Base-by-base conservation (phyloP, 1,140 invertebrate genomes). In the Cyrtorhinus lividipennis region DNA sequence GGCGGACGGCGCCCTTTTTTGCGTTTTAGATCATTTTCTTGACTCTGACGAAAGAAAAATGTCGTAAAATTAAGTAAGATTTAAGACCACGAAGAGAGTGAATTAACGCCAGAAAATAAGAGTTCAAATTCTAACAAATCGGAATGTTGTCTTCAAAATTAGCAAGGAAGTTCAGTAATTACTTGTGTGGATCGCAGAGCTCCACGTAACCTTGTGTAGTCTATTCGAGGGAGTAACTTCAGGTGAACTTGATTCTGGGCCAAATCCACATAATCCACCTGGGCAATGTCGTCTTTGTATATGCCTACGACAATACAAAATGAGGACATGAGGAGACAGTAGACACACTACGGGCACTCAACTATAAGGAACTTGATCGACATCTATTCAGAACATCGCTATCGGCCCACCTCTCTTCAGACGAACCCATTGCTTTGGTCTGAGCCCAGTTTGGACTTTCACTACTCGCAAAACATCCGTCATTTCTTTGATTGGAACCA, bases 401-500 rank as follows among this genome's bases (percentile, higher is more conserved):
- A n/a, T 59, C 10, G 46, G 59, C 44, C 25, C 56, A 68, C 74
- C 86, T 73, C 94, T 77, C 72, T 96, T 97, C 0, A 98, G 72
- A 62, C 96, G 79, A 5, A 98, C 95, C 92, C 95, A 99, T 66
- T 95, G 89, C 69, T 93, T 95, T 0, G 86, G 80, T 74, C 95
- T 96, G 0, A 99, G 75, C 13, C 85, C 85, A 20, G 88, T 84
- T 69, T 92, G 91, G 69, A 95, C 90, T 72, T 96, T 98, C 0
- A 97, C 89, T 0, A 98, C 94, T 68, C 92, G 82, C 8, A 99
- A 72, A 0, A 98, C 93, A 78, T 99, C 95, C 0, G 93, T 96
- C 96, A 99, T 99, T 79, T 99, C 96, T 73, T 94, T 95, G 63
- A 98, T 96, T 0, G 95, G 94, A n/a, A 99, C 96, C 96, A 99